These are phyloP conservation scores for Platynereis dumerilii DNA, from an alignment of 2,888 invertebrate species.

Conservation along the genomic window DNA sequence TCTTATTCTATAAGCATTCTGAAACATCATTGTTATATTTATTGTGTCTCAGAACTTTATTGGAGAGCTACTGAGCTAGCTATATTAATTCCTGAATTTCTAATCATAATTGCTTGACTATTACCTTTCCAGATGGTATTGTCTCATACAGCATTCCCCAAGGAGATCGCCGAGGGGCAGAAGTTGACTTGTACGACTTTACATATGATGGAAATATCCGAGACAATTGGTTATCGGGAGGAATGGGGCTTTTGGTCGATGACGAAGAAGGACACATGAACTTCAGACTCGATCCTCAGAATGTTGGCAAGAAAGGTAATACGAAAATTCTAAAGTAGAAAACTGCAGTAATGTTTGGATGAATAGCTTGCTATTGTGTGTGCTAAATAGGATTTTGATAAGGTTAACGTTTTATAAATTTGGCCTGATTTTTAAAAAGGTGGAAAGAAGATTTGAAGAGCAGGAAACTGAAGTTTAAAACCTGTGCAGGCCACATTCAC, in stretches of 20 bases:
- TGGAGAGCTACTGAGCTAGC: too few species aligned
- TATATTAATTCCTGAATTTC: neutral
- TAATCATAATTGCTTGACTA: neutral
- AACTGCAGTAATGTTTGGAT: too few species aligned
- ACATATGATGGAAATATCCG: conserved; percentile 81
- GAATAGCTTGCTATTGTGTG: neutral
- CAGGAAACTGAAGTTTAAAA: too few species aligned
- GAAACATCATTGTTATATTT: too few species aligned
- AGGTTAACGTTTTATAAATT: too few species aligned
- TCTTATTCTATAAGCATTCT: too few species aligned
- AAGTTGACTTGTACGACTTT: conserved; percentile 82
- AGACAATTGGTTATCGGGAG: conserved; percentile 70
- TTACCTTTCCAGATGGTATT: conserved; percentile 77
- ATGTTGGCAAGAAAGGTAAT: conserved; percentile 20
- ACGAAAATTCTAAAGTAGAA: too few species aligned
- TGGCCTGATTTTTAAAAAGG: too few species aligned
- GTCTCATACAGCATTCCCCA: conserved; percentile 87
- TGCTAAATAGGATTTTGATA: too few species aligned
- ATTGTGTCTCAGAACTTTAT: too few species aligned
- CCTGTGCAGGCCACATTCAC: too few species aligned
- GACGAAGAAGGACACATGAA: conserved; percentile 80
- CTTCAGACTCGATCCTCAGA: conserved; percentile 66
- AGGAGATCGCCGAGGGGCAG: conserved; percentile 81
- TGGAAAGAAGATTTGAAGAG: too few species aligned
- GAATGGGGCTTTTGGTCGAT: conserved; percentile 83